Conservation (phyloP, 2,888 invertebrate species). For the Lypha dubia region DNA sequence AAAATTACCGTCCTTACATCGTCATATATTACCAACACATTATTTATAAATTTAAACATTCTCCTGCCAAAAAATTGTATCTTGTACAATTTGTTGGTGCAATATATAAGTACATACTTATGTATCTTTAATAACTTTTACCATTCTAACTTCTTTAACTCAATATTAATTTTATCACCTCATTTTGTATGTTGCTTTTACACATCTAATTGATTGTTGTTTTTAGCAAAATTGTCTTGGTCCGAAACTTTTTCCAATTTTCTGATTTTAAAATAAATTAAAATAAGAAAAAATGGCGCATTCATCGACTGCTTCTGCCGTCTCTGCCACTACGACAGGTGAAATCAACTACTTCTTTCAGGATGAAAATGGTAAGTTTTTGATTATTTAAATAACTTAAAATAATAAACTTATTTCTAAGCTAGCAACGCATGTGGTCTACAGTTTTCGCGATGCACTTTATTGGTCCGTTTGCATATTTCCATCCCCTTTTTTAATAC, state of each 20-base stretch:
- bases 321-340: constrained; percentile 78
- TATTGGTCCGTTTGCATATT: constrained; percentile 42
- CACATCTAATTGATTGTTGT: constrained; percentile 25
- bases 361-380: constrained; percentile 82
- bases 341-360: constrained; percentile 82
- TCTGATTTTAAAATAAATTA: constrained; percentile 48
- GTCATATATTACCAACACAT: background rate
- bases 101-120: too few relatives aligned
- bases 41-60: constrained; percentile 15
- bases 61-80: background rate
- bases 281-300: constrained; percentile 78
- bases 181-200: constrained; percentile 2
- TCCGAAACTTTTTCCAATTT: constrained; percentile 42
- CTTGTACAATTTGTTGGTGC: constrained; percentile 2
- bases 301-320: constrained; percentile 75
- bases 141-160: constrained; percentile 3
- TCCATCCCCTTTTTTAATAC: constrained; percentile 54
- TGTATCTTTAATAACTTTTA: constrained; percentile 33
- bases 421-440: constrained; percentile 45
- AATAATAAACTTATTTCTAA: background rate
- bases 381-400: background rate
- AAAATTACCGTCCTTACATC: background rate
- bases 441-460: constrained; percentile 32
- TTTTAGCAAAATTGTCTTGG: constrained; percentile 49
- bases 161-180: background rate